Base-by-base conservation (phyloP, 2,113 vertebrate genomes). In the Felis catus region DNA sequence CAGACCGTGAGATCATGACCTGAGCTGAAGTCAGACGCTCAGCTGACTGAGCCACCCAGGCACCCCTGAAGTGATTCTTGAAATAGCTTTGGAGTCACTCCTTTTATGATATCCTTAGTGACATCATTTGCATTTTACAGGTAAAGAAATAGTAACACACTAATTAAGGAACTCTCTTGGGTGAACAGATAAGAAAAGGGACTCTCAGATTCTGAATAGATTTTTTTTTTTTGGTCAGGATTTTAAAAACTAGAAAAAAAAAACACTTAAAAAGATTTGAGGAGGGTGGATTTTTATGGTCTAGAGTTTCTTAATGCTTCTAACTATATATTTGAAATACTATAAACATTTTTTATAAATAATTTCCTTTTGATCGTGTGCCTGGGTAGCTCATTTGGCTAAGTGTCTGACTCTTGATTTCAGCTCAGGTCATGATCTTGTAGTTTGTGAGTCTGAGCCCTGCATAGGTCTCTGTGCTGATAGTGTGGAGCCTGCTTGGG, bases 201-300 rank as follows among this genome's bases (percentile, higher is more conserved):
- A 27, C 13, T 45, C 16, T 81, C 13, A 41, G 48, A 87, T 83
- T 73, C 29, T 91, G 41, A 81, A 12, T 84, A 41, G 16, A 82
- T 39, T 65, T 71, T 65, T 51, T 66, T 4, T 16, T 65, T 65
- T 51, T 66, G 3, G 3, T 16, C 8, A 80, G 13, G 39, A 53
- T 83, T 95, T 83, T 25, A 65, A 97, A 96, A 89, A 58, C 73
- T 89, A 4, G 63, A 65, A 95, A 78, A 65, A 65, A 78, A 97
- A 95, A 11, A 1, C 25, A 68, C 9, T 89, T 91, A 89, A 58
- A 91, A 79, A 94, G 5, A 80, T 89, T 66, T 55, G 10, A 96
- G 39, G 4, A 85, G 4, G 36, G 74, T 66, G 1, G 13, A 12
- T 87, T 65, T 90, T 95, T 89, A 85, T 70, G 39, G 89, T 61